Percentiles rank a stretch among this genome's conserved stretches.
Conservation (phyloP, 2,888 invertebrate species). For the Ferdinandea cuprea region DNA sequence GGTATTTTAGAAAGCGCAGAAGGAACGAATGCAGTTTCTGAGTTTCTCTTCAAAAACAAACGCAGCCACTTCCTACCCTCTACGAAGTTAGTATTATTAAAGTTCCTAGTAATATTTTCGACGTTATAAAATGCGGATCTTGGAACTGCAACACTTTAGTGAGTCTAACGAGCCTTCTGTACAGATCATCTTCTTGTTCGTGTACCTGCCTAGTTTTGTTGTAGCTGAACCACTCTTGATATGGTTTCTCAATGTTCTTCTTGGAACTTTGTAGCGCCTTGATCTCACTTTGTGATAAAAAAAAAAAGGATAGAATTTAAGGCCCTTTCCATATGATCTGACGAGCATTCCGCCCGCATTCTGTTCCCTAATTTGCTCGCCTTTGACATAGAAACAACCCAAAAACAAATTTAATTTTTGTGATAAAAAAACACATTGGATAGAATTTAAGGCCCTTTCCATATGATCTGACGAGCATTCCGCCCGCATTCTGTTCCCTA, state of each 20-base stretch:
- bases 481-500: too few species aligned
- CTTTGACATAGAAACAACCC: constrained; percentile 12
- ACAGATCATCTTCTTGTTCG: constrained; percentile 30
- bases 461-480: constrained; percentile 8
- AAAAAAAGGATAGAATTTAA: constrained; percentile 5
- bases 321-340: constrained; percentile 15
- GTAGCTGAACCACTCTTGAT: too few species aligned
- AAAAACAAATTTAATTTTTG: constrained; percentile 25
- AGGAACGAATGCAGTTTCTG: constrained; percentile 34
- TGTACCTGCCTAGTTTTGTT: constrained; percentile 32
- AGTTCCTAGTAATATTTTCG: constrained; percentile 15
- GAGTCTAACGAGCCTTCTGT: constrained; percentile 21
- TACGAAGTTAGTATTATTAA: constrained; percentile 14
- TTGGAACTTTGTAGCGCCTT: constrained; percentile 33
- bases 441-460: constrained; percentile 15
- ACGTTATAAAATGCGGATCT: constrained; percentile 15
- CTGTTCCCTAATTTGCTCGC: too few species aligned
- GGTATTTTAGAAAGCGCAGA: constrained; percentile 4
- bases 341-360: constrained; percentile 6
- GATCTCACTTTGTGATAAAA: constrained; percentile 32
- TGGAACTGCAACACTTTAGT: constrained; percentile 6
- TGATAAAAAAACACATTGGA: constrained; percentile 19
- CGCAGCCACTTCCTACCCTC: constrained; percentile 32
- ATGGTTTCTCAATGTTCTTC: constrained; percentile 26
- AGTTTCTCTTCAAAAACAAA: constrained; percentile 44